These are phyloP conservation scores for Ryuthela nishihirai DNA, from an alignment of 2,888 invertebrate species.

Conservation along the genomic window DNA sequence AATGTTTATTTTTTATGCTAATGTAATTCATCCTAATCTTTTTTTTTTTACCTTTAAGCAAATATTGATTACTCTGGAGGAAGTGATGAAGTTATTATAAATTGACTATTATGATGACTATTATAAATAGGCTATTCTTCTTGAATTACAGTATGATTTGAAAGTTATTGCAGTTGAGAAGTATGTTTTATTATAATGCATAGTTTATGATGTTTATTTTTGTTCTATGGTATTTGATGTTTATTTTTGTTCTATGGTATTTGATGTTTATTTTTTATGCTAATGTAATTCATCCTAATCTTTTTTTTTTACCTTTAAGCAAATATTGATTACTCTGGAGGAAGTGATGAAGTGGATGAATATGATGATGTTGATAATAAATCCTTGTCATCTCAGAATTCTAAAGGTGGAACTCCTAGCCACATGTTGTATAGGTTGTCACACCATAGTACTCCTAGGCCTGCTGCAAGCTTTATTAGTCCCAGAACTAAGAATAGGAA, in stretches of 20 bases:
- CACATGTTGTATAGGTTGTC: neutral
- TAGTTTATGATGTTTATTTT: too few relatives aligned
- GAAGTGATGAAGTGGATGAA: conserved; percentile 15
- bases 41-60: neutral
- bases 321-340: conserved; percentile 1
- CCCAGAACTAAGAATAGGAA: neutral
- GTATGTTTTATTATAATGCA: too few relatives aligned
- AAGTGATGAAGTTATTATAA: conserved; percentile 15
- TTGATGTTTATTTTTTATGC: conserved; percentile 1
- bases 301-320: neutral
- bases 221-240: neutral
- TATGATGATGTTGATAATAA: conserved; percentile 1
- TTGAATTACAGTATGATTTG: too few relatives aligned
- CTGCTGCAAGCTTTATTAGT: conserved; percentile 12
- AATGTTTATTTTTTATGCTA: neutral
- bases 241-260: neutral
- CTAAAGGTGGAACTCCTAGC: conserved; percentile 2
- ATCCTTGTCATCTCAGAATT: neutral
- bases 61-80: conserved; percentile 3
- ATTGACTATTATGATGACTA: too few relatives aligned
- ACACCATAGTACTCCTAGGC: conserved; percentile 22
- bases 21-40: neutral
- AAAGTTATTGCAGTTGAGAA: too few relatives aligned
- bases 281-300: neutral
- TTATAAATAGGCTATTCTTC: too few relatives aligned